phyloP scores from a whole-genome alignment of 2,888 invertebrate genomes.

The Homarus gammarus region DNA sequence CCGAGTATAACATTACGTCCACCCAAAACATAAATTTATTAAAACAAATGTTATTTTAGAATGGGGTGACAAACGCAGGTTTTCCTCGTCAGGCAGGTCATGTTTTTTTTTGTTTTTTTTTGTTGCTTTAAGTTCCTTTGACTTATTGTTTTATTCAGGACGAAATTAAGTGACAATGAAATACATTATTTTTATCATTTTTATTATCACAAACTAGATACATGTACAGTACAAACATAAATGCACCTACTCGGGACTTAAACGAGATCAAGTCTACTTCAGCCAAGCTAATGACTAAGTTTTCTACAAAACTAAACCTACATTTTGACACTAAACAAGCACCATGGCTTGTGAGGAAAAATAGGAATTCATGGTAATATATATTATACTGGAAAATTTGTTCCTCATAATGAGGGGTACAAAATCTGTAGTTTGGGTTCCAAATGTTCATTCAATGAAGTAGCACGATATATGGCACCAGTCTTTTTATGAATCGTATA shows the following conservation, averaged over 20 bases:
- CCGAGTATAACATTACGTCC: too few species aligned
- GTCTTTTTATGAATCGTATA: conserved; percentile 50
- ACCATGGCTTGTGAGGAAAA: conserved; percentile 15
- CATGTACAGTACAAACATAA: conserved; percentile 56
- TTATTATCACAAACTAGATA: conserved; percentile 58
- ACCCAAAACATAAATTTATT: too few species aligned
- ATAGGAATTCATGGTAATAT: conserved; percentile 34
- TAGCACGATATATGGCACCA: conserved; percentile 48
- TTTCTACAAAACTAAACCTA: conserved; percentile 50
- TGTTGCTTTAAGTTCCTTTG: too few species aligned
- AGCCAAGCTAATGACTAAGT: conserved; percentile 35
- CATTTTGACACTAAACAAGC: conserved; percentile 29
- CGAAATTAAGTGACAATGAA: not conserved
- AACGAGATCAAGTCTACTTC: conserved; percentile 44
- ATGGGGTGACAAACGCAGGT: too few species aligned
- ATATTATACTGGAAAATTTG: not conserved
- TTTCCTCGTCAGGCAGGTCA: too few species aligned
- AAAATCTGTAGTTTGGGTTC: conserved; percentile 23
- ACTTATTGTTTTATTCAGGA: too few species aligned
- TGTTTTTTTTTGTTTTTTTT: too few species aligned
- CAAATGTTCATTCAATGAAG: conserved; percentile 29
- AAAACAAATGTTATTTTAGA: too few species aligned
- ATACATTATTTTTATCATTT: not conserved
- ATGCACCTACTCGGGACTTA: conserved; percentile 33
- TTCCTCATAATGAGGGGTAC: conserved; percentile 1